Base-by-base conservation (phyloP, 2,113 vertebrate genomes). In the Miniopterus natalensis region DNA sequence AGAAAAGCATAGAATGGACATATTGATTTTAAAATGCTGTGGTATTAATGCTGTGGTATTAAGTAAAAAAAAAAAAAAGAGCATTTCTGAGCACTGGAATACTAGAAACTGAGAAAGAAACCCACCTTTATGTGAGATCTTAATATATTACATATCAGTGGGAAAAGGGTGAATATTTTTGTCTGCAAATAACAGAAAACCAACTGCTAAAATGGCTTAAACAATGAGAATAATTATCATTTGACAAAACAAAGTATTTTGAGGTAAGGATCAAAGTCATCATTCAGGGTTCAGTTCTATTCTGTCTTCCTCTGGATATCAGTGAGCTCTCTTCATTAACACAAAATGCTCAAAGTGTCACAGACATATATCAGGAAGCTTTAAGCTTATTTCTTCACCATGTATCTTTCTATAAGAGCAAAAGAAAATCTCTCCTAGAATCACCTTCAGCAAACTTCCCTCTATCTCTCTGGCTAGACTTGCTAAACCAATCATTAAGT, bases 181-280 rank as follows among this genome's bases (percentile, higher is more conserved):
- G 27, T 21, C 29, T 84, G n/a, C 51, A 95, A 70, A 84, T 53
- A 88, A 86, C 47, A 73, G 70, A 79, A 79, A 94, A 68, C 25
- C 5, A 77, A 87, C 14, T 42, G 29, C 51, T 51, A 17, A 90
- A 90, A 59, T 59, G 27, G 9, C 29, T 66, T 63, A 47, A 65
- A 57, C 59, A 88, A 53, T 15, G 36, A 68, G 36, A 45, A 80
- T 53, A 81, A 70, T 59, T 70, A 61, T 81, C 71, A 68, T 49
- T 29, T 92, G 57, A 61, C 31, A 47, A 87, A 86, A 87, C 31
- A 42, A 77, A 70, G n/a, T 71, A 53, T 45, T 78, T 59, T 71
- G 45, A 92, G 17, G 3, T n/a, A 42, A 51, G 42, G 21, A 36
- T 78, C 71, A 71, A 51, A 61, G 27, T 47, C 61, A 66, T 47